A percentile compares a stretch with the other conserved stretches of the same genome.
Conservation (phyloP, 2,797 vertebrate genomes). For the Heterohyrax brucei region DNA sequence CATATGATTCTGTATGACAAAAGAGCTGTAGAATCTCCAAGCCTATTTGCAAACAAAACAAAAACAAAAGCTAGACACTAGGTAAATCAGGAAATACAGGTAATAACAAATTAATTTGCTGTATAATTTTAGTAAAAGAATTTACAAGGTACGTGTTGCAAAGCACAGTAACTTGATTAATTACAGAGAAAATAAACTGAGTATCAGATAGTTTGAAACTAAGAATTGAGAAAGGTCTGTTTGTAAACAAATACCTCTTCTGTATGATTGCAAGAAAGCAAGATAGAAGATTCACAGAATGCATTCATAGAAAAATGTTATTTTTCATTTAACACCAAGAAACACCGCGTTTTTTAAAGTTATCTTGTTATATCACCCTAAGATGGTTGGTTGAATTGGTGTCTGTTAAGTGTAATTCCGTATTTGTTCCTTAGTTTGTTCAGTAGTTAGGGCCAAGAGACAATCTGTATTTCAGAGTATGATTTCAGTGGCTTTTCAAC, state of each 20-base stretch:
- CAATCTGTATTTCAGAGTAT: slow-evolving; percentile 62
- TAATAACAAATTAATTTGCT: slow-evolving; percentile 20
- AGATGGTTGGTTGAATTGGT: slow-evolving; percentile 18
- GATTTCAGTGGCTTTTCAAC: slow-evolving; percentile 18
- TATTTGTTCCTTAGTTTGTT: slow-evolving; percentile 57
- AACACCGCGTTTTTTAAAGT: slow-evolving; percentile 56
- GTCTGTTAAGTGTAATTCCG: slow-evolving; percentile 56
- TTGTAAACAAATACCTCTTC: slow-evolving; percentile 61
- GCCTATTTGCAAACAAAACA: background rate
- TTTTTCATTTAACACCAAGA: slow-evolving; percentile 75
- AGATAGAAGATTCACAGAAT: background rate
- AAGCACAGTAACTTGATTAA: slow-evolving; percentile 63
- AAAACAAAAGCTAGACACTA: background rate
- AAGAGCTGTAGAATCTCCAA: background rate
- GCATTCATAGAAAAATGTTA: background rate
- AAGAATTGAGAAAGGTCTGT: slow-evolving; percentile 24
- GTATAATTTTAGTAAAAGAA: slow-evolving; percentile 28
- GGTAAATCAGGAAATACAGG: background rate
- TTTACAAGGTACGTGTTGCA: background rate
- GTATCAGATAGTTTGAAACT: slow-evolving; percentile 53
- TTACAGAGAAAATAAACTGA: slow-evolving; percentile 57
- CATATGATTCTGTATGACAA: background rate
- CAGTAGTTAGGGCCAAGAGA: slow-evolving; percentile 62
- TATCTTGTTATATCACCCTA: slow-evolving; percentile 27
- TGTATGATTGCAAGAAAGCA: slow-evolving; percentile 69